These are phyloP conservation scores for Dicyrtoma fusca DNA, from an alignment of 2,888 invertebrate species.

Conservation along the genomic window DNA sequence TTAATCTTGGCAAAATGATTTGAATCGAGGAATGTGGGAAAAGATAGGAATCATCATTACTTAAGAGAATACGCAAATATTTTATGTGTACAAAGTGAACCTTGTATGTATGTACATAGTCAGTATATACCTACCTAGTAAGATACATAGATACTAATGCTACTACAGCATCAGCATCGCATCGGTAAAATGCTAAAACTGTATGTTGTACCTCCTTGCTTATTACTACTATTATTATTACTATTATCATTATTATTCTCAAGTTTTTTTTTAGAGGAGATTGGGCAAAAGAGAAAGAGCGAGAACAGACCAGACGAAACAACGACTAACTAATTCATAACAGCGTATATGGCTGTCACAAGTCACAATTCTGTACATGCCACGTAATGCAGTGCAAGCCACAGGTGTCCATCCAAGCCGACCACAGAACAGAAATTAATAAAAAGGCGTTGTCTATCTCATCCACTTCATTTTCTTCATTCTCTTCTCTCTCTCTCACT, in stretches of 20 bases:
- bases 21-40: conserved; percentile 31
- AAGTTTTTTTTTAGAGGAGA: conserved; percentile 2
- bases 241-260: too few species aligned
- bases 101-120: neutral
- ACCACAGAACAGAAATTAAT: conserved; percentile 29
- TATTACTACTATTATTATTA: too few species aligned
- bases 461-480: conserved; percentile 16
- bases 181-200: too few species aligned
- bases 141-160: too few species aligned
- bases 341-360: conserved; percentile 27
- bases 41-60: conserved; percentile 35
- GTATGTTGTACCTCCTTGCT: too few species aligned
- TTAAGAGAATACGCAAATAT: conserved; percentile 30
- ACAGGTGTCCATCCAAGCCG: conserved; percentile 33
- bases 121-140: too few species aligned
- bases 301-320: neutral
- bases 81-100: conserved; percentile 19
- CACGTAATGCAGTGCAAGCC: conserved; percentile 27
- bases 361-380: conserved; percentile 10
- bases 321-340: conserved; percentile 31
- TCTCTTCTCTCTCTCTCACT: conserved; percentile 15
- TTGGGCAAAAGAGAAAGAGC: neutral
- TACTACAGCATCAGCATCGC: too few species aligned
- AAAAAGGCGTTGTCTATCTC: conserved; percentile 37
- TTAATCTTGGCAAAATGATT: conserved; percentile 35